Evolutionary conservation across 2,888 invertebrate species (phyloP).

Genomic region (Hanleya hanleyi): DNA sequence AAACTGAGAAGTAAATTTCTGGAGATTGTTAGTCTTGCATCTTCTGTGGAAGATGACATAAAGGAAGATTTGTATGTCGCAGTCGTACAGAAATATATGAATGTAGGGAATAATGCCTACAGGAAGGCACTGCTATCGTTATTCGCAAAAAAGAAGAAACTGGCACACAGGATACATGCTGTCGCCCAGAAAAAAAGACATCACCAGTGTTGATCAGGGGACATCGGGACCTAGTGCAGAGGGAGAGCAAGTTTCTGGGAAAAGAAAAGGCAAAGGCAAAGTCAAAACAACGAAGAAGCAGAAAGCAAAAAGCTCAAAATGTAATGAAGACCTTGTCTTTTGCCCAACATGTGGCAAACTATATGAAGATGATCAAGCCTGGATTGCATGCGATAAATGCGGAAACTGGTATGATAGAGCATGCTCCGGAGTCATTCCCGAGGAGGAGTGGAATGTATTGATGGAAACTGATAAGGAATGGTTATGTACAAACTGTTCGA

Average conservation of each 20-base stretch:
- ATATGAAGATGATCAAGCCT: background rate
- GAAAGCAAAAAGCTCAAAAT: background rate
- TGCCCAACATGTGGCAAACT: slow-evolving; percentile 3
- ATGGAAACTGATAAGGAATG: background rate
- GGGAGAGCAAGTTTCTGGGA: too few relatives aligned
- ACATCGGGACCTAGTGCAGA: background rate
- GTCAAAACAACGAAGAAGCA: background rate
- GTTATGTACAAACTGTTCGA: background rate
- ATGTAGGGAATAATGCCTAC: background rate
- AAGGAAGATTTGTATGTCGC: background rate
- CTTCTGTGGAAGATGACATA: background rate
- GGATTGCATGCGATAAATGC: background rate
- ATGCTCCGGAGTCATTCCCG: background rate
- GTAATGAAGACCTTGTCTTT: background rate
- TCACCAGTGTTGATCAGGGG: too few relatives aligned
- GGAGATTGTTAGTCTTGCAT: background rate
- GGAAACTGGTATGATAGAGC: background rate
- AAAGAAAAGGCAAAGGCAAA: background rate
- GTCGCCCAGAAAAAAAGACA: background rate
- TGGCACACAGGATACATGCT: background rate
- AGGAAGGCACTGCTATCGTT: background rate
- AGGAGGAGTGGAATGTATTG: background rate
- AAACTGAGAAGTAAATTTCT: background rate
- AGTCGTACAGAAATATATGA: background rate
- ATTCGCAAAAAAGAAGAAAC: background rate